Evolutionary conservation across 1,140 invertebrate genomes (phyloP), one percentile per base, ranked within the genome.

Genomic region (Dinoponera quadriceps): DNA sequence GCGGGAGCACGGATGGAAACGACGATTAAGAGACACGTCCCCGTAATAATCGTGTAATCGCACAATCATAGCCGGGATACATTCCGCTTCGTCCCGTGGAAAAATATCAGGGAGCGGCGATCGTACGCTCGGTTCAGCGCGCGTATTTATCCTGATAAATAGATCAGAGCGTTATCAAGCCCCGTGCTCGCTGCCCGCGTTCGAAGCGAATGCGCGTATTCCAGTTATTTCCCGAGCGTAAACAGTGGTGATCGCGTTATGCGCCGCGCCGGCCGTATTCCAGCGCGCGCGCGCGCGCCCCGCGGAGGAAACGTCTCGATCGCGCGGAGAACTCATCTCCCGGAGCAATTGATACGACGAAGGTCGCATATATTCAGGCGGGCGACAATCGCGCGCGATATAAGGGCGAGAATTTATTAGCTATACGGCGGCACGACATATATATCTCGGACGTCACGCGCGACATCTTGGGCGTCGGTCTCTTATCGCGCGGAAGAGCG

Each of bases 391-490:
- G 18, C 54, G 13, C 9, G 13, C 11, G 49, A 55, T 1, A 62
- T n/a, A n/a, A 55, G 14, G 1, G n/a, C 49, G 81, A 80, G 49
- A 73, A 86, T 86, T 88, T 86, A 88, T 86, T 81, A 78, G 73
- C 22, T 69, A 82, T 78, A 83, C 55, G 44, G 65, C 38, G 68
- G 48, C 25, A 44, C 13, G 5, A 33, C 60, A 44, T 44, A 75
- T 80, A 71, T 75, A 81, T 60, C 80, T 33, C 33, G 14, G 18
- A 29, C 66, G 72, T 78, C 72, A 59, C 71, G 65, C 55, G 65
- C 38, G 84, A 77, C 75, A 77, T 68, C 72, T 33, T 77, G 48
- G 69, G 48, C 84, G 74, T 72, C 66, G 29, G 54, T 63, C n/a
- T 20, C 25, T 25, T 74, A 48, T 59, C 25, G 33, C 22, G 29